phyloP scores from a whole-genome alignment of 2,888 invertebrate genomes.

The Pristionchus maxplancki region DNA sequence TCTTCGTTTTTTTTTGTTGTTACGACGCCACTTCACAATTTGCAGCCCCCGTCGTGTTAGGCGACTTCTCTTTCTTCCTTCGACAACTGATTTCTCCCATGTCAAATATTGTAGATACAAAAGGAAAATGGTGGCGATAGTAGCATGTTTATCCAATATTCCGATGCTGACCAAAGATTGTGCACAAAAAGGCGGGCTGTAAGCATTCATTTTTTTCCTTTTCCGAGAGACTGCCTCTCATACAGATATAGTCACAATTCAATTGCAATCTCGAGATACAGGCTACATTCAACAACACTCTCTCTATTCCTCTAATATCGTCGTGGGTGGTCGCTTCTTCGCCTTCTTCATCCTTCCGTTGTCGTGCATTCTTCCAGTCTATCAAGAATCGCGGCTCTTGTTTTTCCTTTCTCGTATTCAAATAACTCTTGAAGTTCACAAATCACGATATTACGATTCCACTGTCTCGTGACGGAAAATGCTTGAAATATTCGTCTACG shows the following conservation, averaged over 20 bases:
- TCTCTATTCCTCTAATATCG: too few species aligned
- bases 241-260: background rate
- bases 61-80: background rate
- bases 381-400: background rate
- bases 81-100: background rate
- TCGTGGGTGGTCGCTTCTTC: background rate
- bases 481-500: background rate
- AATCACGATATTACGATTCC: background rate
- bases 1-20: background rate
- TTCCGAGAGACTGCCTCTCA: background rate
- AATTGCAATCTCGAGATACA: constrained; percentile 15
- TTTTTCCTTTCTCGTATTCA: background rate
- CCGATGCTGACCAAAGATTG: background rate
- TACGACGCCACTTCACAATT: constrained; percentile 26
- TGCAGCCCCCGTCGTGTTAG: background rate
- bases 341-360: background rate
- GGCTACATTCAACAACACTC: background rate
- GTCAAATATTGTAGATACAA: background rate
- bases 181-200: background rate
- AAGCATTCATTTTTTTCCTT: background rate
- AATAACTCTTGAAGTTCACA: background rate
- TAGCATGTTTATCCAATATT: background rate
- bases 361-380: background rate
- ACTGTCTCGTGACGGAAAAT: background rate
- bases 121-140: background rate